Evolutionary conservation across 2,113 vertebrate species (phyloP).

Genomic region (Pachyramphus minor): DNA sequence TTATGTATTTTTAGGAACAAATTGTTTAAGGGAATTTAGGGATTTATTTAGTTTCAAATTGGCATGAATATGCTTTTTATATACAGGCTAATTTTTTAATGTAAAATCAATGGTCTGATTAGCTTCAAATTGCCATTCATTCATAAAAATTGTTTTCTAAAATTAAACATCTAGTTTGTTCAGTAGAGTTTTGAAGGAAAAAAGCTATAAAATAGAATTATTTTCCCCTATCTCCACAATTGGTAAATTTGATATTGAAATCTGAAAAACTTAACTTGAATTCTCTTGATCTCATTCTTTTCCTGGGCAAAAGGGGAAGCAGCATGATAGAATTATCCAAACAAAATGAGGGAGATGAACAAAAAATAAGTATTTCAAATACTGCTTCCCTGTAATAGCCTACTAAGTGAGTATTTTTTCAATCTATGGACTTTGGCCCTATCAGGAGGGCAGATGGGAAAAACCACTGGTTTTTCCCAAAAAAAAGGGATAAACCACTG

Average conservation of each 20-base stretch:
- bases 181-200: neutral
- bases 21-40: slow-evolving; percentile 22
- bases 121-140: neutral
- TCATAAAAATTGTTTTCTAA: slow-evolving; percentile 6
- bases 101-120: neutral
- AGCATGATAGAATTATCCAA: neutral
- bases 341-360: neutral
- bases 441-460: neutral
- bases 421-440: neutral
- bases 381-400: neutral
- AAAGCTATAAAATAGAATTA: neutral
- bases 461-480: no score
- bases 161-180: neutral
- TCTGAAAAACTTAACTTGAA: neutral
- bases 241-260: neutral
- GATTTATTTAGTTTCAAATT: slow-evolving; percentile 16
- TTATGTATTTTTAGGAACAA: slow-evolving; percentile 73
- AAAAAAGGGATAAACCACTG: neutral
- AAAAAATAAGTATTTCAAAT: neutral
- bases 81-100: neutral
- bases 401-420: neutral
- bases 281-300: neutral
- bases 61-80: neutral
- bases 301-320: neutral
- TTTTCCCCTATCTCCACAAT: neutral